phyloP scores from a whole-genome alignment of 2,888 invertebrate genomes.

The Polylopha cassiicola region DNA sequence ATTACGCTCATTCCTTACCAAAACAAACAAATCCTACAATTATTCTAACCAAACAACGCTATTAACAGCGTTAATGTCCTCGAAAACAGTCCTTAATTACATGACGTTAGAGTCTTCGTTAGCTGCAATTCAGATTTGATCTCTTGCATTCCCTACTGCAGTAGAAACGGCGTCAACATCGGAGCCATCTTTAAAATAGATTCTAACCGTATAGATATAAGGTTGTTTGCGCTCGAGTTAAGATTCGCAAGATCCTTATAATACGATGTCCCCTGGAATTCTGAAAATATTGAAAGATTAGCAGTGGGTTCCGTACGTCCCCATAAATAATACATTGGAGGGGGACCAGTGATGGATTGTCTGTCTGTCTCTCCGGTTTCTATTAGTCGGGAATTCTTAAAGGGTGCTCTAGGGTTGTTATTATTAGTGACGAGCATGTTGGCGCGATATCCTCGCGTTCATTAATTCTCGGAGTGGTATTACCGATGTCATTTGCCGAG shows the following conservation, averaged over 20 bases:
- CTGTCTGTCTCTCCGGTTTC: slow-evolving; percentile 71
- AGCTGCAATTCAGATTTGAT: slow-evolving; percentile 35
- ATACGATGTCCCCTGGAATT: slow-evolving; percentile 56
- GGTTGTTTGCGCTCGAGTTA: slow-evolving; percentile 23
- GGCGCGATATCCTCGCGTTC: slow-evolving; percentile 55
- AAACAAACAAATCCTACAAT: slow-evolving; percentile 75
- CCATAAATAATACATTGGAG: slow-evolving; percentile 75
- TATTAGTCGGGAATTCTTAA: slow-evolving; percentile 74
- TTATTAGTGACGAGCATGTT: slow-evolving; percentile 67
- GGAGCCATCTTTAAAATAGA: slow-evolving; percentile 34
- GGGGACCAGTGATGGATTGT: slow-evolving; percentile 71
- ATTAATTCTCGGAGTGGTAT: slow-evolving; percentile 56
- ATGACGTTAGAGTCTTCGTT: slow-evolving; percentile 27
- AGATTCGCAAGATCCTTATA: slow-evolving; percentile 18
- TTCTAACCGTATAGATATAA: slow-evolving; percentile 38
- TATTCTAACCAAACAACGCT: slow-evolving; percentile 53
- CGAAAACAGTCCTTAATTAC: slow-evolving; percentile 28
- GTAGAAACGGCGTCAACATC: slow-evolving; percentile 34
- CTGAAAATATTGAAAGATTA: slow-evolving; percentile 77
- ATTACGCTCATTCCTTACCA: slow-evolving; percentile 66
- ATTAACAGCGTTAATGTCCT: slow-evolving; percentile 13
- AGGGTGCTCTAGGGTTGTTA: slow-evolving; percentile 65
- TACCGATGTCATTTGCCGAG: slow-evolving; percentile 51
- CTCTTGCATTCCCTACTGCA: slow-evolving; percentile 43
- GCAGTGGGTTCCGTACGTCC: slow-evolving; percentile 68